phyloP scores from a whole-genome alignment of 2,797 vertebrate genomes.

The Aselliscus stoliczkanus region DNA sequence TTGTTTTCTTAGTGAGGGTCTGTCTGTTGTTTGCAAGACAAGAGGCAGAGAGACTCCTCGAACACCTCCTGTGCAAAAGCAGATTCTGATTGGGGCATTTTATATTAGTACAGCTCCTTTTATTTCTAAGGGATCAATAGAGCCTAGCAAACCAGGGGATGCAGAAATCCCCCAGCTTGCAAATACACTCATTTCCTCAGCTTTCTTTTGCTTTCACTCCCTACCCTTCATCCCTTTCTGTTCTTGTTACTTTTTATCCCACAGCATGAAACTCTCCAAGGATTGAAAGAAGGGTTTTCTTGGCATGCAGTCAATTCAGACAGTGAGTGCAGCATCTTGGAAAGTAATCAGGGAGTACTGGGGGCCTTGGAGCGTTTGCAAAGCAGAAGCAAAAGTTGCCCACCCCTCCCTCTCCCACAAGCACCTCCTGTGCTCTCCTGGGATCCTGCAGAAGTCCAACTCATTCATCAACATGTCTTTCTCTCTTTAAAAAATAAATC shows the following conservation, averaged over 20 bases:
- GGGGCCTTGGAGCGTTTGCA: background rate
- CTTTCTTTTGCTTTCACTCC: background rate
- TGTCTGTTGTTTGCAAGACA: background rate
- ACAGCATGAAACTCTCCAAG: constrained; percentile 15
- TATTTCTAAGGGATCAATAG: background rate
- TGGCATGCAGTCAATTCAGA: background rate
- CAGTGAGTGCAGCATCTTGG: constrained; percentile 21
- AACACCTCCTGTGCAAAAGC: background rate
- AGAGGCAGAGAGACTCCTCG: background rate
- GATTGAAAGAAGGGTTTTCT: constrained; percentile 39
- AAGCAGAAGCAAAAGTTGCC: constrained; percentile 8
- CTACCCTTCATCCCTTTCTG: background rate
- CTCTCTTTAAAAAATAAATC: constrained; percentile 64
- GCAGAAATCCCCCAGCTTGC: background rate
- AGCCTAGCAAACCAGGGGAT: background rate
- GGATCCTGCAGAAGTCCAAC: background rate
- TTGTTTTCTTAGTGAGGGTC: background rate
- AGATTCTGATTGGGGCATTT: background rate
- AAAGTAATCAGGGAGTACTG: constrained; percentile 7
- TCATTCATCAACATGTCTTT: constrained; percentile 65
- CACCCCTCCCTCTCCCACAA: background rate
- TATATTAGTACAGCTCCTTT: background rate
- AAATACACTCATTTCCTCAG: constrained; percentile 17
- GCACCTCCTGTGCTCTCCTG: background rate
- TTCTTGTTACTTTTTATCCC: constrained; percentile 28